A percentile compares a stretch with the other conserved stretches of the same genome.
phyloP scores from a whole-genome alignment of 1,140 invertebrate genomes.

The Drosophila repleta region DNA sequence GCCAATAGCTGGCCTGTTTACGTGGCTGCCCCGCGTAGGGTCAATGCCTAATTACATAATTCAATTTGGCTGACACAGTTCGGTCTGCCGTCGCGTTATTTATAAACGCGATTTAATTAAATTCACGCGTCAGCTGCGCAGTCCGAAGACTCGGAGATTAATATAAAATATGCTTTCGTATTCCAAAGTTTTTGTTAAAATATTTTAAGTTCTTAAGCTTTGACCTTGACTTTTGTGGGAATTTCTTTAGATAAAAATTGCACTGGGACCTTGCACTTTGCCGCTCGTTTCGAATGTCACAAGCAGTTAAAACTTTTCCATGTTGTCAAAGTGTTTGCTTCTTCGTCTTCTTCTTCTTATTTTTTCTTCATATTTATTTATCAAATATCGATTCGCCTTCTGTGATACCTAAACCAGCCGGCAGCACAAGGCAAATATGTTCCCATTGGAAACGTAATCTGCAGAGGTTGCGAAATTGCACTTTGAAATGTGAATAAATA shows the following conservation, averaged over 20 bases:
- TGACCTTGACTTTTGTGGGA: constrained; percentile 12
- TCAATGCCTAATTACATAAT: constrained; percentile 66
- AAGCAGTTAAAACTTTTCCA: constrained; percentile 56
- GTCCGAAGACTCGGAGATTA: no score
- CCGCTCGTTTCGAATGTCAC: constrained; percentile 35
- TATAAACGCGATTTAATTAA: constrained; percentile 76
- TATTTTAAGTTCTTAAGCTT: constrained; percentile 35
- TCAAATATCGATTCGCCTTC: constrained; percentile 19
- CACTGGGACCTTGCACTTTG: constrained; percentile 50
- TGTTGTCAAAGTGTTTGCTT: constrained; percentile 3
- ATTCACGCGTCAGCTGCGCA: constrained; percentile 46
- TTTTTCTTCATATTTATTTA: constrained; percentile 1
- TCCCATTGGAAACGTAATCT: constrained; percentile 18
- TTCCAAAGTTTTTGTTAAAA: background rate
- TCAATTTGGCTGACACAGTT: constrained; percentile 53
- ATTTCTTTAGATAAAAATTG: constrained; percentile 39
- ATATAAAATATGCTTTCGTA: constrained; percentile 4
- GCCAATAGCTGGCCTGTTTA: constrained; percentile 20
- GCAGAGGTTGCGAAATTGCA: background rate
- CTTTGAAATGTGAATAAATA: constrained; percentile 1
- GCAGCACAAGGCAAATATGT: background rate
- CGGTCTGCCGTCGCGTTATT: constrained; percentile 47
- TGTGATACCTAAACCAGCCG: constrained; percentile 6
- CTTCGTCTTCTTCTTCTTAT: background rate
- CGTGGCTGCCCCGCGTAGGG: constrained; percentile 18